A percentile compares a stretch with the other conserved stretches of the same genome.
Evolutionary conservation across 2,113 vertebrate species (phyloP).

Genomic region (Neolamprologus fasciatus): DNA sequence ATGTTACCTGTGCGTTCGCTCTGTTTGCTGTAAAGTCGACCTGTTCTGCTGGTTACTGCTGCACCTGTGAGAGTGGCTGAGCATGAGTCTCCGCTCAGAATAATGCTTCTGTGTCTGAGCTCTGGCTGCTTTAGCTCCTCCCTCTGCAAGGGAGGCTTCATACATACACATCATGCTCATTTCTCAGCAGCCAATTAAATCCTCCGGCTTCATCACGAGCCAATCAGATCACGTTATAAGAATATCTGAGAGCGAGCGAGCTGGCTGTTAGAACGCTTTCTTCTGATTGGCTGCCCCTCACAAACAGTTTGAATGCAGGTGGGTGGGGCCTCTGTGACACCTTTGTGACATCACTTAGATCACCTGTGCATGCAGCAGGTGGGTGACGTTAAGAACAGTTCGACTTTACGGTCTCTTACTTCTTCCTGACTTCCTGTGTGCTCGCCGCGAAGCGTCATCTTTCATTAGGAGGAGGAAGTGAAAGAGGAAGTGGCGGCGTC

Average conservation of each 20-base stretch:
- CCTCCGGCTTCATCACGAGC: neutral
- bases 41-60: neutral
- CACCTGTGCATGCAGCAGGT: neutral
- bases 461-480: neutral
- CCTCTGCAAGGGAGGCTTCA: neutral
- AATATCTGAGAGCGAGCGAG: neutral
- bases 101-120: neutral
- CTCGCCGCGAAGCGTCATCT: fast-evolving
- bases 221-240: neutral
- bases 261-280: neutral
- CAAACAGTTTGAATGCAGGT: neutral
- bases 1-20: neutral
- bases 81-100: neutral
- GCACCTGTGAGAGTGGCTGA: neutral
- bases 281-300: neutral
- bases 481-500: slow-evolving; percentile 4
- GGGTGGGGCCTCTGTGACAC: neutral
- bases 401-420: neutral
- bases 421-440: neutral
- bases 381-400: neutral
- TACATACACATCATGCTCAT: neutral
- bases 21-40: neutral
- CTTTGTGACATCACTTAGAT: neutral
- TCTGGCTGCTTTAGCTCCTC: neutral
- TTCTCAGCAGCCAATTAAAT: neutral